Evolutionary conservation across 2,888 invertebrate species (phyloP), one percentile per base, ranked within the genome.

Genomic region (Calephelis perditalis): DNA sequence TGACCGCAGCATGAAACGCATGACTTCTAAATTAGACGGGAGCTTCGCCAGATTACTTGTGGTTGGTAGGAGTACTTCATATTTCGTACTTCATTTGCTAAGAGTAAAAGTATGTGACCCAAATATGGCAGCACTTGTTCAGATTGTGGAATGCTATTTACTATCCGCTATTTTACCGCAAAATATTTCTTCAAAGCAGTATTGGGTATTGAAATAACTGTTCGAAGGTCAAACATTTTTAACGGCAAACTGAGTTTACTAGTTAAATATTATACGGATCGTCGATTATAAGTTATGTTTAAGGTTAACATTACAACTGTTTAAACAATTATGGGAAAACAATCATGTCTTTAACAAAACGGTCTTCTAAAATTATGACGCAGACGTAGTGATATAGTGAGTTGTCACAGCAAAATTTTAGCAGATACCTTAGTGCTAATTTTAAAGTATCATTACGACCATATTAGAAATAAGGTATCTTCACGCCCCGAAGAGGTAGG

Each of bases 1-100:
- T 81, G 80, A 83, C 86, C 85, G 77, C 85, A 82, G 74, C 72
- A 77, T 73, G 77, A 82, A 86, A 85, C 78, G 82, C 81, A 82
- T 81, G 79, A 76, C 73, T 78, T 72, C 77, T 80, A 83, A 86
- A 87, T 89, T 86, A 88, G 81, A 73, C 73, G 77, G 75, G 71
- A 79, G 76, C 78, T 77, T 80, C 77, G 77, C 79, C 79, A 77
- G 79, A 86, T 86, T 81, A 77, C 83, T 84, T 87, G 85, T 78
- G 86, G 88, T 86, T 26, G 26, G 26, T 26, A 26, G 76, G 73
- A 74, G 70, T 63, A 68, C 73, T 80, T 75, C 74, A 78, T 75
- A 76, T 76, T 75, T 74, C 66, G 70, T 76, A 79, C 73, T 75
- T 81, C 78, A 77, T 84, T 87, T 84, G 85, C 81, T 67, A 68